Conservation (phyloP, 2,888 invertebrate species). For the Lordiphosa fenestrarum region DNA sequence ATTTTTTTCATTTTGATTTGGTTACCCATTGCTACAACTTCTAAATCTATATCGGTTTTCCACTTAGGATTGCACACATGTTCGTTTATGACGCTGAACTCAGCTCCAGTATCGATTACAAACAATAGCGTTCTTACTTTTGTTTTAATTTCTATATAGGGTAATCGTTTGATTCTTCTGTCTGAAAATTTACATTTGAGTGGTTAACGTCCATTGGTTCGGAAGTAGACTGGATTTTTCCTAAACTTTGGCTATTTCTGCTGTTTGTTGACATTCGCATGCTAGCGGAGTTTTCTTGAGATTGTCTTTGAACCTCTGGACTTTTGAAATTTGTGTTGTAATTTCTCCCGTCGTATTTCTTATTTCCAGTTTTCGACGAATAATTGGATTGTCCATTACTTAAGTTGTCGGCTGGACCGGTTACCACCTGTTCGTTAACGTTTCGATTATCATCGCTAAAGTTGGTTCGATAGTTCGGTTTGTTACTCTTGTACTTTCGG, state of each 20-base stretch:
- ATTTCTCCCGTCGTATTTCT: too few relatives aligned
- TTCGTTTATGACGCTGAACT: too few relatives aligned
- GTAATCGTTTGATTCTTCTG: neutral
- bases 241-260: neutral
- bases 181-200: neutral
- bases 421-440: too few relatives aligned
- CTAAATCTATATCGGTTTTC: neutral
- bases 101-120: neutral
- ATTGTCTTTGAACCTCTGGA: too few relatives aligned
- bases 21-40: neutral
- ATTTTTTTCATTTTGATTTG: neutral
- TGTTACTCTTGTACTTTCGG: too few relatives aligned
- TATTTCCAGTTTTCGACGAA: too few relatives aligned
- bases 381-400: too few relatives aligned
- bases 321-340: too few relatives aligned
- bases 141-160: constrained; percentile 1
- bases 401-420: neutral
- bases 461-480: too few relatives aligned
- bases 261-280: neutral
- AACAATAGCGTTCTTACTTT: neutral
- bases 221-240: neutral
- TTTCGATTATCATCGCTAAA: too few relatives aligned
- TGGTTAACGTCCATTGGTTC: neutral
- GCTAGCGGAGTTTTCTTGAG: too few relatives aligned
- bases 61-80: too few relatives aligned